Evolutionary conservation across 2,888 invertebrate genomes (phyloP), one percentile per base, ranked within the genome.

Genomic region (Caenorhabditis sp.): DNA sequence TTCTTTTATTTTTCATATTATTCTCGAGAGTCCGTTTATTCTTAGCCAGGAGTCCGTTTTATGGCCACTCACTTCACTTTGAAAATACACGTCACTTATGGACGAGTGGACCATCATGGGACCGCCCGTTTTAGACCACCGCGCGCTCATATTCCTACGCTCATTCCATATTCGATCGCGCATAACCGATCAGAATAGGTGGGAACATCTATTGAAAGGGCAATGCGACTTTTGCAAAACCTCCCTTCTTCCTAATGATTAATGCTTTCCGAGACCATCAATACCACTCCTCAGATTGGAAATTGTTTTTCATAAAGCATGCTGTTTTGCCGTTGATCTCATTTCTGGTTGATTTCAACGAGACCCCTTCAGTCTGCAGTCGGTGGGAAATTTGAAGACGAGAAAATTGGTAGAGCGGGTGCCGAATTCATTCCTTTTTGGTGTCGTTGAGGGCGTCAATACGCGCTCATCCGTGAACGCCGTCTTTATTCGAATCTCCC

Each of bases 381-480:
- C n/a, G n/a, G n/a, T n/a, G n/a, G 32, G 26, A 0, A 37, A 37
- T 17, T 41, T 20, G 32, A 30, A 26, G 37, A 52, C 41, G 26
- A 61, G 45, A 46, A 43, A 52, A 52, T 62, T 24, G 35, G 27
- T 45, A 20, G n/a, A n/a, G 35, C 35, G 35, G 35, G 35, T 13
- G 13, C 13, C 53, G 35, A 63, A 63, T 63, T 63, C 53, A 41
- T 43, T 50, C 39, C 46, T 50, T 20, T 4, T 50, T 17, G 39
- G 35, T 26, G 9, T 26, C 50, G 39, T 46, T 56, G 65, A 48
- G 56, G 52, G 52, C 65, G 65, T 55, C 55, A 50, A 41, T 50
- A 58, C 15, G 56, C 58, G 30, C 15, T 48, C 66, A 66, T 41
- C 66, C 66, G 50, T 66, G 66, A 66, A 66, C 41, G 39, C 27